Evolutionary conservation across 2,888 invertebrate species (phyloP).

Genomic region (Podotricha telesiphe): DNA sequence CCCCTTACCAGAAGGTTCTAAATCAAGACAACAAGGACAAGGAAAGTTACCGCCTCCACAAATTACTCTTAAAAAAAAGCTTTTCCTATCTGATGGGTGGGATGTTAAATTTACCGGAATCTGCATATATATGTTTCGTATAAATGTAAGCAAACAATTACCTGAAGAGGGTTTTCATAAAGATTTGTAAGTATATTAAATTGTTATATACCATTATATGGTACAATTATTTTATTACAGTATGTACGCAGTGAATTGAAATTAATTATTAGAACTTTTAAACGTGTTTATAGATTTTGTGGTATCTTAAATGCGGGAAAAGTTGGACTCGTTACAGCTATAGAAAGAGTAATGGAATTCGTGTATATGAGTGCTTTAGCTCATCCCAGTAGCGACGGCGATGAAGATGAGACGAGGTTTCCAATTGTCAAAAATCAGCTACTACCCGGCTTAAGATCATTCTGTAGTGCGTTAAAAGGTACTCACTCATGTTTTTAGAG

Average conservation of each 20-base stretch:
- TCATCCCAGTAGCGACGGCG: slow-evolving; percentile 90
- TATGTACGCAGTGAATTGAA: too few relatives aligned
- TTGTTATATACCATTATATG: too few relatives aligned
- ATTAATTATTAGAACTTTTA: too few relatives aligned
- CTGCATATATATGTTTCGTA: slow-evolving; percentile 93
- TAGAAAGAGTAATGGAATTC: slow-evolving; percentile 93
- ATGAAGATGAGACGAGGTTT: slow-evolving; percentile 90
- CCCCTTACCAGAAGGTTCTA: slow-evolving; percentile 71
- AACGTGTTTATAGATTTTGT: slow-evolving; percentile 82
- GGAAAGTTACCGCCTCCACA: slow-evolving; percentile 74
- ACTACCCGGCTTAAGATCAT: slow-evolving; percentile 91
- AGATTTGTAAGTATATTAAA: slow-evolving; percentile 82
- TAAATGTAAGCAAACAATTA: slow-evolving; percentile 91
- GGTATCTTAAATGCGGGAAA: slow-evolving; percentile 91
- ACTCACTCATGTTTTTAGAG: slow-evolving; percentile 28
- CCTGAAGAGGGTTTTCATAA: slow-evolving; percentile 97
- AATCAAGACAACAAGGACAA: slow-evolving; percentile 74
- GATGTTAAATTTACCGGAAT: slow-evolving; percentile 91
- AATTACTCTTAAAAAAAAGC: slow-evolving; percentile 87
- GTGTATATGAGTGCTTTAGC: slow-evolving; percentile 96
- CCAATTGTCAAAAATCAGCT: slow-evolving; percentile 93
- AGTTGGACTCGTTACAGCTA: slow-evolving; percentile 92
- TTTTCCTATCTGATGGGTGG: slow-evolving; percentile 94
- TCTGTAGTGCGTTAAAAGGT: slow-evolving; percentile 95
- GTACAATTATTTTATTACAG: too few relatives aligned